Percentiles rank a stretch among this genome's conserved stretches.
These are phyloP conservation scores for Cheilosia grossa DNA, from an alignment of 2,888 invertebrate genomes.

Conservation along the genomic window DNA sequence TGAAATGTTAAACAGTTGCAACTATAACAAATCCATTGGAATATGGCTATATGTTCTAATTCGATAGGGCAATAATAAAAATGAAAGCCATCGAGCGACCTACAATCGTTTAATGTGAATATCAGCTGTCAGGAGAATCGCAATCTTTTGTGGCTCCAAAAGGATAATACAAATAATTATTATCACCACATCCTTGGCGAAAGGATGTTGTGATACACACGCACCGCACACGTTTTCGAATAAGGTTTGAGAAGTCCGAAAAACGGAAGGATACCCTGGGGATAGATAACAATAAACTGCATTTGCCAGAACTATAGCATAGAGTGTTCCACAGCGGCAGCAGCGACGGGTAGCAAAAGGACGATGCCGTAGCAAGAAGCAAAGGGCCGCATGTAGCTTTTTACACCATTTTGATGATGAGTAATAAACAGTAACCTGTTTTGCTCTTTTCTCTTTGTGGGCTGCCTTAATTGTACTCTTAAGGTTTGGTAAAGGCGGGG, in stretches of 20 bases:
- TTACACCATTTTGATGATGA: slow-evolving; percentile 69
- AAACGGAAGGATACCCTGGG: slow-evolving; percentile 59
- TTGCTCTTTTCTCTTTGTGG: slow-evolving; percentile 16
- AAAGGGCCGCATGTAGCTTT: slow-evolving; percentile 46
- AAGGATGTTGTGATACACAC: not conserved
- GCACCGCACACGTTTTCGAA: slow-evolving; percentile 14
- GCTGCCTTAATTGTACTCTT: slow-evolving; percentile 67
- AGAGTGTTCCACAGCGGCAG: not conserved
- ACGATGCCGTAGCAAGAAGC: slow-evolving; percentile 12
- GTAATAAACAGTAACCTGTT: slow-evolving; percentile 53
- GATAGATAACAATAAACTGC: slow-evolving; percentile 71
- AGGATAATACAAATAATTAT: slow-evolving; percentile 69
- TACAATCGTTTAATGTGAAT: slow-evolving; percentile 34
- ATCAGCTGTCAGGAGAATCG: slow-evolving; percentile 58
- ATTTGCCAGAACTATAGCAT: slow-evolving; percentile 55
- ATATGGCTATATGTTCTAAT: slow-evolving; percentile 41
- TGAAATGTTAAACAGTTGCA: slow-evolving; percentile 66
- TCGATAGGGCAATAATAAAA: slow-evolving; percentile 16
- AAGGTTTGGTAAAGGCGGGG: slow-evolving; percentile 43
- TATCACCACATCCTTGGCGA: slow-evolving; percentile 50
- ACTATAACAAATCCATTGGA: slow-evolving; percentile 56
- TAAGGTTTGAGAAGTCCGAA: slow-evolving; percentile 33
- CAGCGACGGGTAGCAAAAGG: not conserved
- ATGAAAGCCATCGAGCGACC: not conserved
- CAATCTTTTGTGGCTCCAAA: slow-evolving; percentile 56